Base-by-base conservation (phyloP, 2,888 invertebrate genomes). In the Caenorhabditis zanzibari region DNA sequence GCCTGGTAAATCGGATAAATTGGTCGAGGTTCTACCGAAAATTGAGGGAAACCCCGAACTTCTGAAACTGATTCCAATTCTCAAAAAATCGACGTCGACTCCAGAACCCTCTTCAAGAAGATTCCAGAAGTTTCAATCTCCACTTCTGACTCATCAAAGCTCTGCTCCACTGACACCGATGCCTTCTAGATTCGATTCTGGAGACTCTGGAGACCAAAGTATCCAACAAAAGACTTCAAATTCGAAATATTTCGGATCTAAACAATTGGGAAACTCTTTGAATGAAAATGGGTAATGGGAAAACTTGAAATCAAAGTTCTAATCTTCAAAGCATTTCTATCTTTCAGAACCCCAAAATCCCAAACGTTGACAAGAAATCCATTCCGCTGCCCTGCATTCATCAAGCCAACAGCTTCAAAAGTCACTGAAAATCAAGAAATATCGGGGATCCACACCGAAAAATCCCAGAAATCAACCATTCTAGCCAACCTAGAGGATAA, bases 371-470 rank as follows among this genome's bases (percentile, higher is more conserved):
- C 52, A 16, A 61, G 66, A 14, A 83, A 83, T 66, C 83, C 83
- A n/a, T 83, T 83, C 66, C 52, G 80, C 64, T 75, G 75, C 19
- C 83, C 83, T 1, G 83, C 80, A 7, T 83, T 83, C 26, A 58
- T 80, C 6, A 83, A 83, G 64, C 56, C 38, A 38, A 10, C 6
- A 10, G 2, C 38, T 10, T 32, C 4, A 32, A 32, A 32, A 32
- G 5, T 32, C 32, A 12, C 58, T 1, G 47, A 44, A 0, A 38
- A 6, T 2, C 35, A 26, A 12, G 26, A 58, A 32, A 71, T 16
- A n/a, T n/a, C n/a, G n/a, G n/a, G n/a, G n/a, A n/a, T n/a, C n/a
- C n/a, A n/a, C 16, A 59, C 58, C 9, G 80, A 73, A 59, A 80
- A 59, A 14, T 9, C 6, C 3, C 22, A 54, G 12, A 35, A 47